These are phyloP conservation scores for Sesia apiformis DNA, from an alignment of 2,888 invertebrate species.

Conservation along the genomic window DNA sequence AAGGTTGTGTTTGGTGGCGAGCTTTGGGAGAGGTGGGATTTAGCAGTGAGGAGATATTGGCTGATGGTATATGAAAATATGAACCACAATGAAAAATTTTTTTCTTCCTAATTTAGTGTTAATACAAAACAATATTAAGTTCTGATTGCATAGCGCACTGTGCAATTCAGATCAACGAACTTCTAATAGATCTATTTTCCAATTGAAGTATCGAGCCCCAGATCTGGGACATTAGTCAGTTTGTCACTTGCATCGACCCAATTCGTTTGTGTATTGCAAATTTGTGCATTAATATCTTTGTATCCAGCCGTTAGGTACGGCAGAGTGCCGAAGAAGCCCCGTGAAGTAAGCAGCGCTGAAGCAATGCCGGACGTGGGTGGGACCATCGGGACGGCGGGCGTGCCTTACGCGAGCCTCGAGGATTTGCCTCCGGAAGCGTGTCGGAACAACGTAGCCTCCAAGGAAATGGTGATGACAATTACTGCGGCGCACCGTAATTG, in stretches of 20 bases:
- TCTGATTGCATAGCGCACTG: no score
- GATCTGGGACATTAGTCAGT: constrained; percentile 10
- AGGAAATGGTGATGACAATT: constrained; percentile 60
- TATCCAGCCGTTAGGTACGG: constrained; percentile 93
- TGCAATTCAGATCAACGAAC: constrained; percentile 16
- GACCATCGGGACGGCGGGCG: constrained; percentile 6
- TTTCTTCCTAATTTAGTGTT: no score
- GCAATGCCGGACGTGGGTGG: constrained; percentile 26
- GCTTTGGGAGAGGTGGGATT: no score
- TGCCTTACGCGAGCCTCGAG: constrained; percentile 8
- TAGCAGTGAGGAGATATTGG: no score
- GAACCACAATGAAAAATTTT: no score
- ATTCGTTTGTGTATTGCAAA: neutral
- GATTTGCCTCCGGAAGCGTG: constrained; percentile 18
- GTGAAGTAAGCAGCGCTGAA: constrained; percentile 76
- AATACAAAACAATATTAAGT: no score
- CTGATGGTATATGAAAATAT: no score
- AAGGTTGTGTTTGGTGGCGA: no score
- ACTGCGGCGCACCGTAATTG: constrained; percentile 86
- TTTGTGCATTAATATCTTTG: neutral
- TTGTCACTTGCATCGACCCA: constrained; percentile 27
- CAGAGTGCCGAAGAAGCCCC: constrained; percentile 93
- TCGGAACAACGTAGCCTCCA: constrained; percentile 23
- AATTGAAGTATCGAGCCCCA: constrained; percentile 37
- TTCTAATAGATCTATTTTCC: constrained; percentile 36